Percentiles rank a stretch among this genome's conserved stretches.
phyloP scores from a whole-genome alignment of 2,797 vertebrate genomes.

The Rhinatrema bivittatum region DNA sequence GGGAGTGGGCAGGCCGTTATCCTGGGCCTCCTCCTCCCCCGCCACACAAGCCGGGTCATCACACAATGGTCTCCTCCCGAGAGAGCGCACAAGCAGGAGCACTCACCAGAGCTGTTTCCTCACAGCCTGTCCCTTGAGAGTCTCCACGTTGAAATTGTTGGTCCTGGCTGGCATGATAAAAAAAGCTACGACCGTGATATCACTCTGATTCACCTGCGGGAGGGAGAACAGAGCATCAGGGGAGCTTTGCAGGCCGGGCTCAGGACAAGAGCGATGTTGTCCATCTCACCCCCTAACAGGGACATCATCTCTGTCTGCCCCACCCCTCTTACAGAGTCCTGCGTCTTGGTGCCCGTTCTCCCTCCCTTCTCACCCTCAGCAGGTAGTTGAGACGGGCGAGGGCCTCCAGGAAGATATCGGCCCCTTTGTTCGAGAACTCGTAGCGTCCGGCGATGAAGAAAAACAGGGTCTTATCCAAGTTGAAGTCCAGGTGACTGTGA shows the following conservation, averaged over 20 bases:
- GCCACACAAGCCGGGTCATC: no score
- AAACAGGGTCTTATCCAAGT: constrained; percentile 86
- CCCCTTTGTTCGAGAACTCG: constrained; percentile 90
- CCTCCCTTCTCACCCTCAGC: constrained; percentile 55
- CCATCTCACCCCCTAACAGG: no score
- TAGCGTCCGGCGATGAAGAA: constrained; percentile 90
- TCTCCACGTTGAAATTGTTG: constrained; percentile 93
- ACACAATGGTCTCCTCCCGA: no score
- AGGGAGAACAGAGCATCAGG: neutral
- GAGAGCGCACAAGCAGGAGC: no score
- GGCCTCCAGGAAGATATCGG: constrained; percentile 82
- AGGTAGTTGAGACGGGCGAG: constrained; percentile 87
- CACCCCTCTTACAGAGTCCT: no score
- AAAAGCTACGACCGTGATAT: constrained; percentile 77
- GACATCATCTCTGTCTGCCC: no score
- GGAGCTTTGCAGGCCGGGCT: no score
- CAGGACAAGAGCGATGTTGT: no score
- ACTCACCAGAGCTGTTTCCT: constrained; percentile 87
- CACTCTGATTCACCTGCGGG: constrained; percentile 78
- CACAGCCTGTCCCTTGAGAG: constrained; percentile 85
- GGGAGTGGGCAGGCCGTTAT: no score
- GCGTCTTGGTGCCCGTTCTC: neutral
- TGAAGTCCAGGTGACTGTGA: constrained; percentile 86
- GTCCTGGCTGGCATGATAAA: constrained; percentile 93
- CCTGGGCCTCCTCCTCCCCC: no score